These are phyloP conservation scores for Otolemur garnettii DNA, from an alignment of 2,113 vertebrate species.

Conservation along the genomic window DNA sequence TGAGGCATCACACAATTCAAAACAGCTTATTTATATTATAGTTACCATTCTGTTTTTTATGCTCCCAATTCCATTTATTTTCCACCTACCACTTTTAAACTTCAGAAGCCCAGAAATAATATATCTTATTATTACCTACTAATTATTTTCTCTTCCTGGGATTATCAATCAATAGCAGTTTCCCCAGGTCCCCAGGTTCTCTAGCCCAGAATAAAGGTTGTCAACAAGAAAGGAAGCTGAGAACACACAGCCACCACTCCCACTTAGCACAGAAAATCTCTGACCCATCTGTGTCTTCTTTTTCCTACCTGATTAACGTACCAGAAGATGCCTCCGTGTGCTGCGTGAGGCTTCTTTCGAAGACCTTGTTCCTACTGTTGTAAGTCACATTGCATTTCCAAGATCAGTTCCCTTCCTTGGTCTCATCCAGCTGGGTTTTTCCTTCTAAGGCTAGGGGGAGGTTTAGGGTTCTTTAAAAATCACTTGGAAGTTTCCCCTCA, in stretches of 20 bases:
- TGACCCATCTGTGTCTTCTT: neutral
- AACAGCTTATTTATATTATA: constrained; percentile 11
- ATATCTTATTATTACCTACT: neutral
- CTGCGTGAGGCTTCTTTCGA: neutral
- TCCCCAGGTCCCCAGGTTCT: neutral
- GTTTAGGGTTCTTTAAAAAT: neutral
- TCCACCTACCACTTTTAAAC: neutral
- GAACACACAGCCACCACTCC: neutral
- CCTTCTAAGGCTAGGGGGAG: neutral
- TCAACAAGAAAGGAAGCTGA: neutral
- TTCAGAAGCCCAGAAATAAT: neutral
- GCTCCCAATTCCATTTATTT: neutral
- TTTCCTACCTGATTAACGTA: neutral
- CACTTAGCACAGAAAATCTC: neutral
- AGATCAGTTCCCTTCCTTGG: neutral
- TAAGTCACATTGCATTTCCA: neutral
- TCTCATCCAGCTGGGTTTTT: neutral
- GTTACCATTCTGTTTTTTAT: neutral
- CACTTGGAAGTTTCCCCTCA: neutral
- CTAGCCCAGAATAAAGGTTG: neutral
- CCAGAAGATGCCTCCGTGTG: rapidly evolving
- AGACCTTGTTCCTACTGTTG: neutral
- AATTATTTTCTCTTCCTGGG: neutral
- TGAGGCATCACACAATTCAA: neutral
- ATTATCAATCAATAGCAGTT: neutral